Base-by-base conservation (phyloP, 2,113 vertebrate species). In the Camelus dromedarius region DNA sequence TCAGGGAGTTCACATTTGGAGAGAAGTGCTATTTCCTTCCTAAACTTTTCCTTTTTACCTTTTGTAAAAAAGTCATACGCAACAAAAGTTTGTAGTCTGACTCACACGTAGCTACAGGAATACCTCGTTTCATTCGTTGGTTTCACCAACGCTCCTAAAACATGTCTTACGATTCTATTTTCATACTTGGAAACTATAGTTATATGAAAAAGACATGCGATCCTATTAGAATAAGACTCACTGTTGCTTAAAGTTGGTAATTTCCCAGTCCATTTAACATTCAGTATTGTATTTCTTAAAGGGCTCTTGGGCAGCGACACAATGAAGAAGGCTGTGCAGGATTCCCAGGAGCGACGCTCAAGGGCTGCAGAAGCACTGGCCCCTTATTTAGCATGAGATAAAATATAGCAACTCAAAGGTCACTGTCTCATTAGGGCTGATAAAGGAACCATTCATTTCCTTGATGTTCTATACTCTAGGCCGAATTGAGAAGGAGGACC, bases 361-460 rank as follows among this genome's bases (percentile, higher is more conserved):
- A 82, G 75, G 73, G 20, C 22, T 66, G 56, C 16, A 14, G 64
- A 77, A 30, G 28, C 28, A 2, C 48, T 6, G 42, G 30, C 12
- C 38, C 64, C 79, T 52, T 52, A 60, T 77, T 95, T 86, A 93
- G 82, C 2, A 0, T 52, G 69, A 88, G 50, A 95, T 32, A 89
- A 92, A 96, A 95, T 66, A 73, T 58, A 86, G 54, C 30, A 79
- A 79, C 82, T 89, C 81, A 95, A 96, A 97, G 93, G 85, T 93
- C 95, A 91, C 67, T 54, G 67, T 54, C 85, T 95, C 73, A 70
- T 93, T 48, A 93, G 52, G 20, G 24, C 35, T 64, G 60, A 91
- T 82, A 95, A 92, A 93, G 67, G 86, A 96, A 66, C 82, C 50
- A 56, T 95, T 97, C 62, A 95, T 89, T 93, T 97, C 56, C 48